phyloP scores from a whole-genome alignment of 2,888 invertebrate genomes.

The Acanthopleura granulata region DNA sequence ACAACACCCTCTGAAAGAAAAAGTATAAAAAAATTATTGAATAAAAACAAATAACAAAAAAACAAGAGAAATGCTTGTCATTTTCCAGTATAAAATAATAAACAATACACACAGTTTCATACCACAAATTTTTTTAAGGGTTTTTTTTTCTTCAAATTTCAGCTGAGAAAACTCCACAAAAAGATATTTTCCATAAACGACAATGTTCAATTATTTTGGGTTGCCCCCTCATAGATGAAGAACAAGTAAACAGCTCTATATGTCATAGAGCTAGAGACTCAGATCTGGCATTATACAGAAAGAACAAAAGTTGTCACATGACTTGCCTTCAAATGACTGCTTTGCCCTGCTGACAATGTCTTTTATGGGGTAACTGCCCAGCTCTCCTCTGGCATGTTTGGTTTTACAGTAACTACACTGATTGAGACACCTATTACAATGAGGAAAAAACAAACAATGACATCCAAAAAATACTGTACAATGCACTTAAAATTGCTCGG shows the following conservation, averaged over 20 bases:
- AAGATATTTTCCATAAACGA: too few species aligned
- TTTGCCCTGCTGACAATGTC: constrained; percentile 89
- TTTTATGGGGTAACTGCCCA: constrained; percentile 92
- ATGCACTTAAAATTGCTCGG: constrained; percentile 96
- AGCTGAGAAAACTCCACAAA: too few species aligned
- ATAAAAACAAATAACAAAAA: not conserved
- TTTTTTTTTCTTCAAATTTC: too few species aligned
- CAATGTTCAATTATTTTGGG: too few species aligned
- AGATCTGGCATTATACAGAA: too few species aligned
- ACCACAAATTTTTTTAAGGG: too few species aligned
- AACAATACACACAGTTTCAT: too few species aligned
- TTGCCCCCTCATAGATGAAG: too few species aligned
- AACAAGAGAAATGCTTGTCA: too few species aligned
- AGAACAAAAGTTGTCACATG: not conserved
- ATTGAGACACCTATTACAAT: constrained; percentile 81
- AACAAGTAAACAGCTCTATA: too few species aligned
- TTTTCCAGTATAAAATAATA: too few species aligned
- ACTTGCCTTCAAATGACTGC: constrained; percentile 78
- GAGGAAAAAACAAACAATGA: constrained; percentile 84
- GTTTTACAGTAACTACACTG: constrained; percentile 99
- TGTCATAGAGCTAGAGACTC: too few species aligned
- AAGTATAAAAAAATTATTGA: not conserved
- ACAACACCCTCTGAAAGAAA: constrained; percentile 90
- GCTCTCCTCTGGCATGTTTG: constrained; percentile 94
- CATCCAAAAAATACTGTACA: constrained; percentile 77